Evolutionary conservation across 1,140 invertebrate species (phyloP).

Genomic region (Pissodes strobi): DNA sequence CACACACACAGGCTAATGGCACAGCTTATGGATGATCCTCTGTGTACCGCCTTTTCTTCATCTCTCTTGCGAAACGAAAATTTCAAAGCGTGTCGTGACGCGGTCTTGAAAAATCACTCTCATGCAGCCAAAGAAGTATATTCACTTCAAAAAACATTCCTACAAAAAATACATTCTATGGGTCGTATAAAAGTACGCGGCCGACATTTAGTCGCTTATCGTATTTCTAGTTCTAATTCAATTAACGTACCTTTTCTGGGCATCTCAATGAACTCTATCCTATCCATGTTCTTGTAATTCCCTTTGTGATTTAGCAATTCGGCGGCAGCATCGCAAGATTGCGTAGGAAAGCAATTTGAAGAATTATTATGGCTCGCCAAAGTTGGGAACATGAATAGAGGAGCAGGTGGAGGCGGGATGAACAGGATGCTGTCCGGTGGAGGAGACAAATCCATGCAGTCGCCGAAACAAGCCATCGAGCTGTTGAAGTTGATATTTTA

Average conservation of each 20-base stretch:
- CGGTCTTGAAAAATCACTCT: too few relatives aligned
- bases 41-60: too few relatives aligned
- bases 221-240: too few relatives aligned
- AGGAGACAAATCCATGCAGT: conserved; percentile 74
- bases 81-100: too few relatives aligned
- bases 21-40: too few relatives aligned
- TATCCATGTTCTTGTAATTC: conserved; percentile 41
- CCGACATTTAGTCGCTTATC: background rate
- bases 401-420: conserved; percentile 80
- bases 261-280: conserved; percentile 75
- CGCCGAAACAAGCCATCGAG: conserved; percentile 57
- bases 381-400: conserved; percentile 64
- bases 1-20: too few relatives aligned
- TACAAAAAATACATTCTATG: too few relatives aligned
- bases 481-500: too few relatives aligned
- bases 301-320: conserved; percentile 15
- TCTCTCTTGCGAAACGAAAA: too few relatives aligned
- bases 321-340: conserved; percentile 47
- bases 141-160: too few relatives aligned
- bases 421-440: conserved; percentile 78
- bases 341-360: conserved; percentile 58
- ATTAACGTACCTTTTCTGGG: conserved; percentile 71
- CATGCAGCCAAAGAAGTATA: too few relatives aligned
- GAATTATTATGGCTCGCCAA: conserved; percentile 55
- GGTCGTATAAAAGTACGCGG: too few relatives aligned